phyloP scores from a whole-genome alignment of 2,888 invertebrate genomes.

The Limenitis camilla region DNA sequence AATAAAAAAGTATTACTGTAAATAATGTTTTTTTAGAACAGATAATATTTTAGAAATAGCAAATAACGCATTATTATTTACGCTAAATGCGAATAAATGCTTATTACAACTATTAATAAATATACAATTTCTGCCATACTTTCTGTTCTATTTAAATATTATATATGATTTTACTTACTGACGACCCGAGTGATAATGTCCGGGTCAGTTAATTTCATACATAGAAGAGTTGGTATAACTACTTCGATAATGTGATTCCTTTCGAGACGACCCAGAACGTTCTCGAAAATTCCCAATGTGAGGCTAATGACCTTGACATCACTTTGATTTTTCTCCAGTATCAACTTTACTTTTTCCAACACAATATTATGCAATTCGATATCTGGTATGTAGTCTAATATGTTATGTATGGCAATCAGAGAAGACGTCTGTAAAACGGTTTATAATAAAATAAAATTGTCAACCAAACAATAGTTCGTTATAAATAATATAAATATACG shows the following conservation, averaged over 20 bases:
- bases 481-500: not conserved
- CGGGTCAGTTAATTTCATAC: conserved; percentile 89
- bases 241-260: conserved; percentile 91
- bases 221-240: conserved; percentile 90
- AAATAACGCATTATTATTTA: no score
- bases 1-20: no score
- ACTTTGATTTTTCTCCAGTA: conserved; percentile 85
- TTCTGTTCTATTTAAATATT: not conserved
- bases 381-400: conserved; percentile 89
- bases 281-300: conserved; percentile 85
- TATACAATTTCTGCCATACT: not conserved
- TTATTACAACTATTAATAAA: not conserved
- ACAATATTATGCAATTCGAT: conserved; percentile 85
- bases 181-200: conserved; percentile 92
- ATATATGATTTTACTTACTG: conserved; percentile 82
- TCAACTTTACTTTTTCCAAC: conserved; percentile 85
- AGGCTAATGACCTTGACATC: conserved; percentile 88
- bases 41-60: no score
- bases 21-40: no score
- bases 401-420: conserved; percentile 88
- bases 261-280: conserved; percentile 88
- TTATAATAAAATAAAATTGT: not conserved
- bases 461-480: not conserved
- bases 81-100: no score
- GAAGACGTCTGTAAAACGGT: conserved; percentile 83